Evolutionary conservation across 2,797 vertebrate genomes (phyloP).

Genomic region (Limnodromus scolopaceus): DNA sequence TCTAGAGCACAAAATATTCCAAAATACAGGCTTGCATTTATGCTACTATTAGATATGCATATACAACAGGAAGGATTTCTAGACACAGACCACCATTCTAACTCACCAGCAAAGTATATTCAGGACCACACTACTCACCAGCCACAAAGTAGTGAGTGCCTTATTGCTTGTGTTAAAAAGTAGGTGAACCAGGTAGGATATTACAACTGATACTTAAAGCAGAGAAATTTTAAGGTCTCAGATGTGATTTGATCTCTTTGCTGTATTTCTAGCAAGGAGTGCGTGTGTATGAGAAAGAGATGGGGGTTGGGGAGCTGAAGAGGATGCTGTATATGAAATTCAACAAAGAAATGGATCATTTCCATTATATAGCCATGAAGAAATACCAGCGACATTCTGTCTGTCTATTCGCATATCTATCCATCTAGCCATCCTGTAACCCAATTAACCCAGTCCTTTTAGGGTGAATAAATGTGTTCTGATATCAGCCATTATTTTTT

Average conservation of each 20-base stretch:
- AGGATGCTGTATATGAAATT: neutral
- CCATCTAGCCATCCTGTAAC: constrained; percentile 31
- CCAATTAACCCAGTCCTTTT: constrained; percentile 50
- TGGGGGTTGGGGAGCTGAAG: neutral
- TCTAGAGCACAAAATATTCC: neutral
- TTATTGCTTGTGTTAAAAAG: neutral
- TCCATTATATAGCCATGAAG: constrained; percentile 25
- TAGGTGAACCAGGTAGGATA: neutral
- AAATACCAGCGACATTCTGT: neutral
- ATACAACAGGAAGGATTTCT: neutral
- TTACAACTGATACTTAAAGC: neutral
- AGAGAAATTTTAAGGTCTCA: neutral
- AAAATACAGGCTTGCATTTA: neutral
- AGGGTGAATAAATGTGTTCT: constrained; percentile 32
- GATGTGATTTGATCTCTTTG: neutral
- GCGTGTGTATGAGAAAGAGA: neutral
- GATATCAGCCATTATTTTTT: constrained; percentile 50
- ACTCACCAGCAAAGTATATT: neutral
- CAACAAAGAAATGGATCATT: constrained; percentile 38
- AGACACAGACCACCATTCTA: neutral
- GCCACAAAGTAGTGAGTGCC: neutral
- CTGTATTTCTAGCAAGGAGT: neutral
- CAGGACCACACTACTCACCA: neutral
- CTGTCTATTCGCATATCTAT: neutral
- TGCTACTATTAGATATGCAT: neutral